Evolutionary conservation across 1,140 invertebrate species (phyloP), one percentile per base, ranked within the genome.

Genomic region (Solen grandis): DNA sequence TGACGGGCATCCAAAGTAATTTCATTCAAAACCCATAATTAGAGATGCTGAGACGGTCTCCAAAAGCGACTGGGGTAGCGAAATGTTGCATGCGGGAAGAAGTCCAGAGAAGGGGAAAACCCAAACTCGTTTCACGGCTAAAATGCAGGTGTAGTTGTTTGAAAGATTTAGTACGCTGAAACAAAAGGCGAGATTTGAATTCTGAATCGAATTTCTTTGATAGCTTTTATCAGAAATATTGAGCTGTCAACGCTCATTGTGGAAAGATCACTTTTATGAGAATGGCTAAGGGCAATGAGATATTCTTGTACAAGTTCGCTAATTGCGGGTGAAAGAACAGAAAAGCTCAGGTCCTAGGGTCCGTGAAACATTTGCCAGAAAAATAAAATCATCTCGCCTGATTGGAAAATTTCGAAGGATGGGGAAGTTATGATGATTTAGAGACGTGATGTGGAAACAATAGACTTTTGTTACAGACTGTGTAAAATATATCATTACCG

Each of bases 141-240:
- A 27, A 52, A 27, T 78, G 75, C 75, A 78, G 75, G 75, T 78
- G 75, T 78, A 78, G 41, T 13, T 27, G 3, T 36, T 25, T 57
- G 29, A 66, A 69, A 78, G 33, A 60, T 78, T 66, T 66, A 69
- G 13, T 31, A 59, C 63, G 46, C 33, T 25, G 63, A 78, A 66
- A 78, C 75, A 78, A 78, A 68, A 78, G 75, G 36, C 1, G 27
- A 19, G 19, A 19, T 8, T 46, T 46, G 41, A 46, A 46, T 46
- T 46, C 41, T 46, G 41, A 46, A 46, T 10, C 19, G 41, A 46
- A 46, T 46, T 46, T 46, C 41, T 46, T 10, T 10, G 19, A 46
- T 19, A 19, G 41, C 41, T 46, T 46, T n/a, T 46, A 46, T 46
- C 41, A 46, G 41, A 46, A 46, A 46, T 46, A 46, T 46, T 46